A percentile compares a stretch with the other conserved stretches of the same genome.
Conservation (phyloP, 1,140 invertebrate species). For the Caenorhabditis inopinata region DNA sequence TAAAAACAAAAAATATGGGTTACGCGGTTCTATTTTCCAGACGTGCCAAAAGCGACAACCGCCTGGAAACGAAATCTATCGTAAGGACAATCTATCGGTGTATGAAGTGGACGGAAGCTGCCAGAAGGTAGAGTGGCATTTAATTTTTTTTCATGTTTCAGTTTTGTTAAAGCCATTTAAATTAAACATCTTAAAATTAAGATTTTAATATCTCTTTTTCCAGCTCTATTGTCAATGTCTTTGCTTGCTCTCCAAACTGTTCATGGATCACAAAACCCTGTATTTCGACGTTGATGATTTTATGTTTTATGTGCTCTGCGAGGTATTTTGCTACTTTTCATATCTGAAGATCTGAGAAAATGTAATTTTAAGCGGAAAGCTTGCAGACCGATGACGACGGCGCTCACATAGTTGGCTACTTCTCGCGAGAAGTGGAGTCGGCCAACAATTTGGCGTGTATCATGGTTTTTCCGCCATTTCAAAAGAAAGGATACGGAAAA, state of each 20-base stretch:
- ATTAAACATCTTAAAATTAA: no score
- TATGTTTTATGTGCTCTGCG: slow-evolving; percentile 55
- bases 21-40: slow-evolving; percentile 58
- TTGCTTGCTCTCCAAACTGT: slow-evolving; percentile 66
- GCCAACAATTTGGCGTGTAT: slow-evolving; percentile 99
- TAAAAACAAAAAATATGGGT: no score
- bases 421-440: slow-evolving; percentile 99
- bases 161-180: no score
- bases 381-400: slow-evolving; percentile 66
- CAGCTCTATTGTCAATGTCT: slow-evolving; percentile 66
- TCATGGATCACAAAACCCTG: slow-evolving; percentile 66
- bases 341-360: background rate
- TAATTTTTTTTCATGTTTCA: no score
- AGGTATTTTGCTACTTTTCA: slow-evolving; percentile 25
- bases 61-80: slow-evolving; percentile 97
- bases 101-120: slow-evolving; percentile 99
- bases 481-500: slow-evolving; percentile 97
- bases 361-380: background rate
- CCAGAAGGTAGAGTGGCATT: slow-evolving; percentile 90
- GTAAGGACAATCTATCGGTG: slow-evolving; percentile 92
- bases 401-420: slow-evolving; percentile 93
- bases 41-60: slow-evolving; percentile 94
- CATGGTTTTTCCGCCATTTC: slow-evolving; percentile 94
- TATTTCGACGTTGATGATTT: slow-evolving; percentile 67
- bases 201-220: slow-evolving; percentile 67